Base-by-base conservation (phyloP, 2,113 vertebrate species). In the Lates calcarifer region DNA sequence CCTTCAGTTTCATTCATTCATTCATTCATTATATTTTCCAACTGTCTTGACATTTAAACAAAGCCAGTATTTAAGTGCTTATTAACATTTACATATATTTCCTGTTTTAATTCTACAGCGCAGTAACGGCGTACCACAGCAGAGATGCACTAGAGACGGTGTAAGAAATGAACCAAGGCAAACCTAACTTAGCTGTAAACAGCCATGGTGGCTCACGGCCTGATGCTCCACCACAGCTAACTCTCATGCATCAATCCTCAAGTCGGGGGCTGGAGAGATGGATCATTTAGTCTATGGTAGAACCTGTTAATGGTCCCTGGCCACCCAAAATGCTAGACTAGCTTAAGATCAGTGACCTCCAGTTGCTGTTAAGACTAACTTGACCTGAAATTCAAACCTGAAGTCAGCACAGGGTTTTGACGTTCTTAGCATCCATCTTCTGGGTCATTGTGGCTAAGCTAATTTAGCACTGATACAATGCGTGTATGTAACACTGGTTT, bases 211-310 rank as follows among this genome's bases (percentile, higher is more conserved):
- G 70, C 82, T 82, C 72, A 43, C 64, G 70, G 79, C 58, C 67
- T 53, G 67, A 45, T 13, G 24, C 62, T 45, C 72, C 43, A 47
- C 35, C 53, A 57, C 77, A 74, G 53, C 56, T 71, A 58, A 39
- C 70, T 63, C 56, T 87, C 92, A 87, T 90, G 85, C 89, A 88
- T 76, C 73, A 35, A 22, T 79, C 73, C 20, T 85, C 64, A 18
- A 22, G 14, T 3, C 37, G 20, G 79, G 79, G 20, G 61, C 83
- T 53, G 74, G 62, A 65, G 29, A 64, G 47, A 43, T 4, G 7
- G 71, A 56, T 70, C 74, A 11, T 37, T 43, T 24, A 20, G 26
- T 65, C 69, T 22, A 43, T 47, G 37, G 18, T 13, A 1, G 26
- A 53, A 60, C 53, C 74, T 15, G 49, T 45, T 33, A 60, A 20